These are phyloP conservation scores for Brachyrhaphis roseni DNA, from an alignment of 2,797 vertebrate genomes.

Conservation along the genomic window DNA sequence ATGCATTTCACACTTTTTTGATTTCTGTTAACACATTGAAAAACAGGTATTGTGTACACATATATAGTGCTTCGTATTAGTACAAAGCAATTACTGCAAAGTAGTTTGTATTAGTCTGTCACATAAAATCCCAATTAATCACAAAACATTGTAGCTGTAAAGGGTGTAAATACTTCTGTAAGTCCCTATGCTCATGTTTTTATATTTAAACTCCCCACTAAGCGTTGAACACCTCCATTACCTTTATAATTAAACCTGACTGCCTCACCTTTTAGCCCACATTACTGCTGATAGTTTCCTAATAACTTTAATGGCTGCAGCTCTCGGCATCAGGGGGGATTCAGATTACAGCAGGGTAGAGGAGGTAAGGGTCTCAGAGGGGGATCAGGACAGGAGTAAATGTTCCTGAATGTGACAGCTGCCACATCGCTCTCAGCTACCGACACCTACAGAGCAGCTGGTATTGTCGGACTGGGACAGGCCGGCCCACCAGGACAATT, in stretches of 20 bases:
- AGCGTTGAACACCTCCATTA: constrained; percentile 30
- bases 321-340: background rate
- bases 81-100: background rate
- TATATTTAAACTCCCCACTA: background rate
- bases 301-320: constrained; percentile 9
- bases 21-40: background rate
- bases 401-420: constrained; percentile 69
- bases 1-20: background rate
- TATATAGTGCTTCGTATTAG: background rate
- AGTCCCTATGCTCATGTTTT: background rate
- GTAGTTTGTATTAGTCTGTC: background rate
- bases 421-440: constrained; percentile 47
- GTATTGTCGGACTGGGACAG: constrained; percentile 54
- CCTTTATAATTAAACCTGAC: constrained; percentile 22
- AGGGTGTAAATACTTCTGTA: background rate
- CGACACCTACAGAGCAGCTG: constrained; percentile 61
- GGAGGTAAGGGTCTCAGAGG: constrained; percentile 4
- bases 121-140: background rate
- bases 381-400: constrained; percentile 45
- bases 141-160: background rate
- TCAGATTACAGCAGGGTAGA: background rate
- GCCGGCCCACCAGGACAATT: constrained; percentile 78
- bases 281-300: constrained; percentile 44
- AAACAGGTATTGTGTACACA: background rate
- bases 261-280: constrained; percentile 47